These are phyloP conservation scores for Pheosia gnoma DNA, from an alignment of 2,888 invertebrate genomes.

Conservation along the genomic window DNA sequence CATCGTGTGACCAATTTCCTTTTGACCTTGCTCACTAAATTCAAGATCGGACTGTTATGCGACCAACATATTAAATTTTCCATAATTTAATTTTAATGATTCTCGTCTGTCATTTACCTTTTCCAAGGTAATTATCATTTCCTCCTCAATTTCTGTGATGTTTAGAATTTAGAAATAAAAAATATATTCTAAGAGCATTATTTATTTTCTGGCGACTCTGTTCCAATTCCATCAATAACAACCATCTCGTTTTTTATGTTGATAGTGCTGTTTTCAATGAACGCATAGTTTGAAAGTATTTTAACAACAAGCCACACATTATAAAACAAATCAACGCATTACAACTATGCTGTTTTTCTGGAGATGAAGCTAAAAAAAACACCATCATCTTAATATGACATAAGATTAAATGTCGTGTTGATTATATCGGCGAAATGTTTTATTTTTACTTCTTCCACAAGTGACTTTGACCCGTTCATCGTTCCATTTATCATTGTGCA, in stretches of 20 bases:
- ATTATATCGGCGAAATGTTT: slow-evolving; percentile 46
- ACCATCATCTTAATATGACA: slow-evolving; percentile 51
- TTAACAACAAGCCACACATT: slow-evolving; percentile 7
- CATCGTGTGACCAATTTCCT: slow-evolving; percentile 65
- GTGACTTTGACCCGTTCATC: slow-evolving; percentile 74
- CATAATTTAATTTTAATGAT: slow-evolving; percentile 24
- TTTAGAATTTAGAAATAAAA: not conserved
- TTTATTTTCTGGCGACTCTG: not conserved
- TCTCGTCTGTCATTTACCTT: slow-evolving; percentile 18
- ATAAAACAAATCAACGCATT: not conserved
- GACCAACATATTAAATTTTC: slow-evolving; percentile 45
- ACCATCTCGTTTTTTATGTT: not conserved
- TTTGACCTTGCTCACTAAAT: slow-evolving; percentile 66
- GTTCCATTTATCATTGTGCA: slow-evolving; percentile 67
- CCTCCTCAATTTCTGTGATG: slow-evolving; percentile 7
- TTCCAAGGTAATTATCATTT: slow-evolving; percentile 11
- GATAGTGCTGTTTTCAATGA: slow-evolving; percentile 5
- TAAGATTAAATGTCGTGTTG: slow-evolving; percentile 51
- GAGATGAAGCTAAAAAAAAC: slow-evolving; percentile 11
- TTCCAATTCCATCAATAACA: not conserved
- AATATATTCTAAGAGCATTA: not conserved
- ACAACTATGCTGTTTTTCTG: not conserved
- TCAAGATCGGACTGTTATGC: slow-evolving; percentile 59
- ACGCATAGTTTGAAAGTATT: slow-evolving; percentile 8
- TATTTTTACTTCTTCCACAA: slow-evolving; percentile 46